These are phyloP conservation scores for Eunapius fragilis DNA, from an alignment of 37 sponge, comb jelly and placozoan genomes.

Conservation along the genomic window DNA sequence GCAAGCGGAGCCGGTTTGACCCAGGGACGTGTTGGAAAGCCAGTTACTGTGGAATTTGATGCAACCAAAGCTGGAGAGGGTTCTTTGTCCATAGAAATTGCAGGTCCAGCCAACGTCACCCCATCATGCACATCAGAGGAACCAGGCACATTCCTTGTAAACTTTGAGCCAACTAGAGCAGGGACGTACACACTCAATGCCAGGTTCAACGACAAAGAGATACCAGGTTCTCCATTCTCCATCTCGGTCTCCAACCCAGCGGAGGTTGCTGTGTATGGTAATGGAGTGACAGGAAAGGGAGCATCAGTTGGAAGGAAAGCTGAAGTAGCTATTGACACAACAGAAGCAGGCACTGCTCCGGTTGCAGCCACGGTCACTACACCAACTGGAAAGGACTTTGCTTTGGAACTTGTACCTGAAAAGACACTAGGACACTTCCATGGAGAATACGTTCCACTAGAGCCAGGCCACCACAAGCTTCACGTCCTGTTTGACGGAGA, in stretches of 20 bases:
- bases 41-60: constrained; percentile 49
- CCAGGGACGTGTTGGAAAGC: constrained; percentile 20
- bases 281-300: constrained; percentile 79
- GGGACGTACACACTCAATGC: constrained; percentile 55
- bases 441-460: constrained; percentile 55
- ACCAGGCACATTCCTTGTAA: constrained; percentile 9
- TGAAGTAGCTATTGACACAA: constrained; percentile 50
- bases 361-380: constrained; percentile 41
- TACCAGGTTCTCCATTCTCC: constrained; percentile 66
- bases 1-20: constrained; percentile 56
- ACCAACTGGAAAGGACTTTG: constrained; percentile 35
- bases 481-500: constrained; percentile 59
- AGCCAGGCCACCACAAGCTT: constrained; percentile 61
- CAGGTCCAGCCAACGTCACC: constrained; percentile 2
- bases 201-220: constrained; percentile 52
- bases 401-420: neutral
- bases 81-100: constrained; percentile 21
- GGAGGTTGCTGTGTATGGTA: constrained; percentile 55
- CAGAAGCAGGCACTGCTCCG: constrained; percentile 60
- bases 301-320: constrained; percentile 44
- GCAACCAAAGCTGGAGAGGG: constrained; percentile 76
- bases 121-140: neutral
- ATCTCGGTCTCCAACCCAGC: constrained; percentile 55
- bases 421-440: constrained; percentile 8
- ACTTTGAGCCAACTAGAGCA: constrained; percentile 40